Evolutionary conservation across 2,797 vertebrate genomes (phyloP), one percentile per base, ranked within the genome.

Genomic region (Gymnopithys bicolor): DNA sequence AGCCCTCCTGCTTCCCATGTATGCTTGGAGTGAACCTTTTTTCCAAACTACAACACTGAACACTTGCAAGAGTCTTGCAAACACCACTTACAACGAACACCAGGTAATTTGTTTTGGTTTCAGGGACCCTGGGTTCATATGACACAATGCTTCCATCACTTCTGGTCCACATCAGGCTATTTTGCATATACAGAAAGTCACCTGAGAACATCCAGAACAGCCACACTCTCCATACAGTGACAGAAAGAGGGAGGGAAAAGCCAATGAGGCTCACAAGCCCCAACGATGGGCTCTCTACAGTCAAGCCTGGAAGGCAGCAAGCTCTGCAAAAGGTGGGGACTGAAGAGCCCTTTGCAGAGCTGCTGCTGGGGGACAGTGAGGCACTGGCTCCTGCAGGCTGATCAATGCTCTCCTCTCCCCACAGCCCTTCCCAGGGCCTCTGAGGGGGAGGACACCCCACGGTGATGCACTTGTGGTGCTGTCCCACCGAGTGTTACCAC

Each of bases 221-320:
- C 28, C 58, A 27, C 2, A 2, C 51, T 69, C 66, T 49, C 45
- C 1, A 2, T 3, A 5, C 2, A 5, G 59, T 1, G 3, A n/a
- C 33, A 55, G 30, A 16, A 74, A 30, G 28, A 32, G 51, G 24
- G 32, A n/a, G 27, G 64, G 37, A 70, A 46, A 46, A 63, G 74
- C 70, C 1, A 1, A 27, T 24, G 25, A n/a, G 33, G 30, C 52
- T 69, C 71, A 19, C 41, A 33, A 37, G 13, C 41, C 27, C 52
- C 33, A 39, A 45, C 37, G 25, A 33, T 1, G 39, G 64, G 25
- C 8, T 58, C 77, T 39, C 48, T 3, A 32, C 59, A 67, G 37
- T 49, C 27, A 45, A 67, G 41, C 55, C 82, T 1, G 0, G 5
- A 22, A 24, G 60, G 22, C 21, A 28, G 60, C 5, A 25, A 64